A percentile compares a stretch with the other conserved stretches of the same genome.
phyloP scores from a whole-genome alignment of 2,797 vertebrate species.

The Crocodylus rhombifer region DNA sequence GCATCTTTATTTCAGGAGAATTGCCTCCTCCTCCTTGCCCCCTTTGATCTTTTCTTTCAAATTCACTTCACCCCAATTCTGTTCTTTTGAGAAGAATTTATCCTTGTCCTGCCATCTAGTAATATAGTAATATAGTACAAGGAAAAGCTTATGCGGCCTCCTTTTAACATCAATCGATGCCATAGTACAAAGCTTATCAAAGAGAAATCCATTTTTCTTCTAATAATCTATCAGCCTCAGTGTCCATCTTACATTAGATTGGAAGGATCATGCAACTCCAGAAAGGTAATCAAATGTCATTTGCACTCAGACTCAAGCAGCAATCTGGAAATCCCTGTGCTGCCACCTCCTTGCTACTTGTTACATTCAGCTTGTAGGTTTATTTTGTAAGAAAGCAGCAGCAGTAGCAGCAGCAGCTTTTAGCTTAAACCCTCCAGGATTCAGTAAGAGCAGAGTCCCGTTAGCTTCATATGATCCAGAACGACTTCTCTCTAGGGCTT shows the following conservation, averaged over 20 bases:
- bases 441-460: fast-evolving
- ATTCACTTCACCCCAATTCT: neutral
- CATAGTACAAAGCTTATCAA: conserved; percentile 12
- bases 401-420: neutral
- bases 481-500: neutral
- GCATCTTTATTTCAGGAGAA: neutral
- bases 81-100: conserved; percentile 13
- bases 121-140: neutral
- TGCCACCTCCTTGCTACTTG: neutral
- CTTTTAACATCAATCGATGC: neutral
- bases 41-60: conserved; percentile 61
- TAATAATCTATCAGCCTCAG: neutral
- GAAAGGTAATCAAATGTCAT: neutral
- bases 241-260: neutral
- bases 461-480: neutral
- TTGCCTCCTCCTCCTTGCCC: neutral
- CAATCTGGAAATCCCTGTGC: neutral
- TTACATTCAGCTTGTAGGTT: fast-evolving
- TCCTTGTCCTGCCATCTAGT: neutral
- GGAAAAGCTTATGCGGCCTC: neutral
- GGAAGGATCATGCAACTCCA: neutral
- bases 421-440: neutral
- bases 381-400: neutral
- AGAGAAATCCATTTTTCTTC: conserved; percentile 26
- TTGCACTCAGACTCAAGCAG: neutral